Evolutionary conservation across 2,888 invertebrate genomes (phyloP), one percentile per base, ranked within the genome.

Genomic region (Drosophila greeni): DNA sequence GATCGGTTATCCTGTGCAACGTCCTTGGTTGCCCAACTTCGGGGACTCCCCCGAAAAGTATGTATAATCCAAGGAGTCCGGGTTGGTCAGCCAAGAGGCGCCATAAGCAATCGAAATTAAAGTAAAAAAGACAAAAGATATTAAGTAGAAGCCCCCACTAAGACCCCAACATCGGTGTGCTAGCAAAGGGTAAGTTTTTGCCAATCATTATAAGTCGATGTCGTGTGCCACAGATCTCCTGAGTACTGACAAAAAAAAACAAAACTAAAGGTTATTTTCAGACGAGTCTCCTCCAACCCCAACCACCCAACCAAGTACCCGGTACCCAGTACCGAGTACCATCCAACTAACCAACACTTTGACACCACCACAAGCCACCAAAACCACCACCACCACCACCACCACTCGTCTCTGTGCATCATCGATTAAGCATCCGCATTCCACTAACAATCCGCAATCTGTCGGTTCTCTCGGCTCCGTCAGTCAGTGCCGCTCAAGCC

Each of bases 151-250:
- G 57, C 65, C 66, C 51, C 49, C 66, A 42, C 40, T 47, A 66
- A 66, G 36, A 70, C 51, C 64, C 72, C 69, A 64, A 69, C 72
- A 73, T 59, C 70, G 74, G 78, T 68, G 78, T 68, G 64, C 68
- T 73, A 66, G 66, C 53, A 66, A 66, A 74, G 85, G 83, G 84
- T 84, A 84, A 84, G 84, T 84, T 78, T 76, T 83, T 78, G 56
- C 58, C 60, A 66, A 76, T 77, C 66, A 77, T 80, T 69, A 77
- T 70, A 75, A 76, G 62, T 81, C 81, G 83, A 81, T 81, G 81
- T 81, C 81, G 81, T 81, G 78, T 75, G 70, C 62, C 57, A 66
- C 66, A 56, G 60, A 61, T 54, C 61, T 54, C 61, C 62, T 61
- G 56, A 70, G 56, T 56, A 55, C 65, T 55, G 60, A 70, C 58